Evolutionary conservation across 1,140 invertebrate species (phyloP).

Genomic region (Drosophila subpulchrella): DNA sequence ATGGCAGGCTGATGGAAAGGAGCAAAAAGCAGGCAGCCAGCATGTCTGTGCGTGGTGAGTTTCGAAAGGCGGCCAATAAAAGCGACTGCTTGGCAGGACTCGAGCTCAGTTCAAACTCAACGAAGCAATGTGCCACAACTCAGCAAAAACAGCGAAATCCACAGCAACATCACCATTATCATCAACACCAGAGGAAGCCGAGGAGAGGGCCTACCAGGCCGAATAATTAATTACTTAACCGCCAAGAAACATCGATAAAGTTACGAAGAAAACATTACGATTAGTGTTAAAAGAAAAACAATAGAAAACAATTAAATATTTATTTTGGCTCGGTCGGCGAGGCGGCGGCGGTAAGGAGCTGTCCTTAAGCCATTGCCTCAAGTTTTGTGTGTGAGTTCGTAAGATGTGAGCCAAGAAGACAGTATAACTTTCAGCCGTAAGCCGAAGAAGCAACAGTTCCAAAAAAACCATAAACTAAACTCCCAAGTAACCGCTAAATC

Average conservation of each 20-base stretch:
- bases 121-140: conserved; percentile 72
- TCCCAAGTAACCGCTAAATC: conserved; percentile 38
- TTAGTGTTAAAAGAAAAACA: background rate
- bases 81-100: conserved; percentile 38
- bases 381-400: conserved; percentile 10
- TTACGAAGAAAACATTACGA: conserved; percentile 12
- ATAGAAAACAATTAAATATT: conserved; percentile 5
- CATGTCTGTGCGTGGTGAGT: conserved; percentile 64
- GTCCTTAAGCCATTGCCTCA: conserved; percentile 12
- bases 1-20: conserved; percentile 24
- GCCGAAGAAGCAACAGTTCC: conserved; percentile 40
- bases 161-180: conserved; percentile 19
- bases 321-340: conserved; percentile 1
- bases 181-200: conserved; percentile 30
- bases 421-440: conserved; percentile 25
- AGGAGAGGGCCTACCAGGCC: conserved; percentile 14
- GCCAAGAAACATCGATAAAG: conserved; percentile 19
- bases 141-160: conserved; percentile 13
- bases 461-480: conserved; percentile 37
- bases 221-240: conserved; percentile 45
- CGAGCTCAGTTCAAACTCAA: conserved; percentile 73
- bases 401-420: conserved; percentile 16
- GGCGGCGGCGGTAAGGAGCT: conserved; percentile 15
- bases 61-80: conserved; percentile 69
- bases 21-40: conserved; percentile 41